Conservation (phyloP, 2,113 vertebrate genomes). For the Sciurus niger region DNA sequence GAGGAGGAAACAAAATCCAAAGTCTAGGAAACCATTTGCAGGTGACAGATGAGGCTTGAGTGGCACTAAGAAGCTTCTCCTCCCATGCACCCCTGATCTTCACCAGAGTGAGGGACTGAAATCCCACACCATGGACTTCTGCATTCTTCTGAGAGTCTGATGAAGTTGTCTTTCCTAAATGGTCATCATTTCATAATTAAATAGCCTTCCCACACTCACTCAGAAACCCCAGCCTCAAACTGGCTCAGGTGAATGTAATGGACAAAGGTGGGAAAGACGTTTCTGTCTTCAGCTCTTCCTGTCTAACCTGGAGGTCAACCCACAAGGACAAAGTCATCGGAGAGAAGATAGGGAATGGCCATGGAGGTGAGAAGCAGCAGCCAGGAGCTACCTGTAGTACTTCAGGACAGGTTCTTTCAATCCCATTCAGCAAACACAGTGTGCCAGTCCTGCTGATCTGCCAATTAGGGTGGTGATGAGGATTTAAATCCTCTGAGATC, state of each 20-base stretch:
- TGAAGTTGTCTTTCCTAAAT: neutral
- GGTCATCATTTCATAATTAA: neutral
- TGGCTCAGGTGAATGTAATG: neutral
- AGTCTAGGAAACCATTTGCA: neutral
- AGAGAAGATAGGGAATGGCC: neutral
- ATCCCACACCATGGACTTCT: neutral
- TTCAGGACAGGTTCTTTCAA: neutral
- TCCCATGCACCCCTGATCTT: neutral
- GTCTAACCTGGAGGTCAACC: neutral
- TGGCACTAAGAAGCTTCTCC: neutral
- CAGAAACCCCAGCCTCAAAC: neutral
- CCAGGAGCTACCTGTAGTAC: fast-evolving
- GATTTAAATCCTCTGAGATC: neutral
- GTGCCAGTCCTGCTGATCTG: neutral
- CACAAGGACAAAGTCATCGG: neutral
- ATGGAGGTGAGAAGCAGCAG: neutral
- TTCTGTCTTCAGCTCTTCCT: neutral
- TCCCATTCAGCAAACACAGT: neutral
- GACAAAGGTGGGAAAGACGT: neutral
- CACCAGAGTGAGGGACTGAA: neutral
- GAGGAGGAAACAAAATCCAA: neutral
- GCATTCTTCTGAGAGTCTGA: neutral
- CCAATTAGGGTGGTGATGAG: neutral
- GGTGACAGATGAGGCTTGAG: neutral
- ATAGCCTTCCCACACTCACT: neutral